Percentiles rank a stretch among this genome's conserved stretches.
phyloP scores from a whole-genome alignment of 2,797 vertebrate genomes.

The Hydrocynus forskahlii region DNA sequence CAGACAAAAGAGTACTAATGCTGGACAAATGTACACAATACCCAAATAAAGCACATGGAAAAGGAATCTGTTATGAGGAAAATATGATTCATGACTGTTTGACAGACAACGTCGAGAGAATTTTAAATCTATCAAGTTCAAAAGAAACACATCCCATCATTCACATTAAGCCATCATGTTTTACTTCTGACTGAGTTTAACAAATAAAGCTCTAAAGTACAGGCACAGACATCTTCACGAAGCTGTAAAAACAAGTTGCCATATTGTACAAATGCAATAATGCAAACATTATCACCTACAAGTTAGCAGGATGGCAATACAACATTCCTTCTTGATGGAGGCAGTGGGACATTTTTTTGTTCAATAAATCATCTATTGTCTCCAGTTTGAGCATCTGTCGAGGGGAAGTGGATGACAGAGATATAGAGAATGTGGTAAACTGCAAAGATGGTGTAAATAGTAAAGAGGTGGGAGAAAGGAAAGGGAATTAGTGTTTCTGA shows the following conservation, averaged over 20 bases:
- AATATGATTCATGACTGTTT: conserved; percentile 21
- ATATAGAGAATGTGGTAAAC: background rate
- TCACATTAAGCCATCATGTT: background rate
- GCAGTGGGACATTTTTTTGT: background rate
- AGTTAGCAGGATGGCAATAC: conserved; percentile 43
- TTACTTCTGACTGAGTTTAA: conserved; percentile 19
- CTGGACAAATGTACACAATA: conserved; percentile 25
- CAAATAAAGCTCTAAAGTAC: conserved; percentile 9
- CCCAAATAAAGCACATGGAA: conserved; percentile 34
- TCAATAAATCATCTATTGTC: conserved; percentile 24
- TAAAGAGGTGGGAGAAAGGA: conserved; percentile 7
- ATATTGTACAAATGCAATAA: conserved; percentile 20
- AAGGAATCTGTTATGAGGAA: conserved; percentile 26
- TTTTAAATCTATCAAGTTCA: conserved; percentile 45
- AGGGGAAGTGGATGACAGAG: background rate
- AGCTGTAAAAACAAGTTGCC: conserved; percentile 5
- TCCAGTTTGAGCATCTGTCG: background rate
- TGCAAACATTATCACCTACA: conserved; percentile 18
- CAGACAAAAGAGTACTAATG: conserved; percentile 4
- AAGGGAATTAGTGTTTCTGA: conserved; percentile 28
- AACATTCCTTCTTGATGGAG: conserved; percentile 67
- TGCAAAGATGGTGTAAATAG: conserved; percentile 23
- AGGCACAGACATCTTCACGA: conserved; percentile 26
- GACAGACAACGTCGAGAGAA: conserved; percentile 27
- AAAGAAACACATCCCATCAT: conserved; percentile 16